Evolutionary conservation across 2,113 vertebrate genomes (phyloP), one percentile per base, ranked within the genome.

Genomic region (Antigone vipio): DNA sequence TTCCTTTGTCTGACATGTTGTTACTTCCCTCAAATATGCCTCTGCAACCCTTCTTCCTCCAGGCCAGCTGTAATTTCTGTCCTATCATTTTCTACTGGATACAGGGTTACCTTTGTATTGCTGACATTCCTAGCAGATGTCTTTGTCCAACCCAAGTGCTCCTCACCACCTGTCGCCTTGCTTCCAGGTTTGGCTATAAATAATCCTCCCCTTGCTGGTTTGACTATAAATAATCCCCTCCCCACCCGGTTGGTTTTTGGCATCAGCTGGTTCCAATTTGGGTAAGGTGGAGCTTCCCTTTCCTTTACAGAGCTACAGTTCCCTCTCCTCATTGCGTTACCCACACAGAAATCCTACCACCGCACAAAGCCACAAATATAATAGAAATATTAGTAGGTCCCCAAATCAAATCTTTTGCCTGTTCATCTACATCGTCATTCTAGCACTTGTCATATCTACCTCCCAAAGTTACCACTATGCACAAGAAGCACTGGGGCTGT

Each of bases 181-280:
- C 76, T 91, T 88, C 83, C 93, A 94, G 49, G 64, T 97, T 93
- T 68, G 34, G 29, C 88, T 94, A 96, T 96, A 95, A 96, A 94
- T 96, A 96, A 96, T 87, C 21, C 35, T 80, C 24, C 64, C 55
- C 47, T 91, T 72, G 69, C 76, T 81, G 64, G 56, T 87, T 91
- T 91, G 91, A 45, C 95, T 96, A 92, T 92, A 93, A 97, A 94
- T 96, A 96, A 96, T 89, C 69, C 35, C 60, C 34, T 89, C 85
- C 56, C 49, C 49, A 95, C 12, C 17, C 49, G 81, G 53, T 29
- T 95, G 86, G 7, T 30, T 93, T 86, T 86, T 69, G 47, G 80
- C 88, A 38, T 89, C 91, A 93, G 56, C 68, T 96, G 95, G 86
- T 85, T 95, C 58, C 45, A 93, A 92, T 97, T 92, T 94, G 69